Percentiles rank a stretch among this genome's conserved stretches.
phyloP scores from a whole-genome alignment of 1,140 invertebrate species.

The Scaptodrosophila lebanonensis region DNA sequence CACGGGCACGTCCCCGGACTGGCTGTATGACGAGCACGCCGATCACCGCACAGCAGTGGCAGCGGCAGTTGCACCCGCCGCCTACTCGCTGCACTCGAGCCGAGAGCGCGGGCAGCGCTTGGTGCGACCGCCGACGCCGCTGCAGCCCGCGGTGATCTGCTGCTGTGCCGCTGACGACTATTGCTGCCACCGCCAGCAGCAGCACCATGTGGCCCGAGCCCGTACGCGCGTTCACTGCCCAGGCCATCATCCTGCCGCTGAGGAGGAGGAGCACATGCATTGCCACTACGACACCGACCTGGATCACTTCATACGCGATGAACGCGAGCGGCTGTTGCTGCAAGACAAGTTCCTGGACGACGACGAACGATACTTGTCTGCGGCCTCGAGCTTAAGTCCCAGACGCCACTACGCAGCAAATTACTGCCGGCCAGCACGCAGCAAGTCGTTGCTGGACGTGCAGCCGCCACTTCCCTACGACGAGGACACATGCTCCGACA shows the following conservation, averaged over 20 bases:
- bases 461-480: constrained; percentile 66
- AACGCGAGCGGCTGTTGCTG: constrained; percentile 63
- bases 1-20: constrained; percentile 42
- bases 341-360: constrained; percentile 76
- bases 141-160: constrained; percentile 56
- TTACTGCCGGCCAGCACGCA: constrained; percentile 59
- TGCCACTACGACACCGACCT: constrained; percentile 75
- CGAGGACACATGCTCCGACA: constrained; percentile 74
- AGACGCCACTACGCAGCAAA: constrained; percentile 4
- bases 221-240: constrained; percentile 47
- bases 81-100: constrained; percentile 20
- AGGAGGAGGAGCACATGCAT: constrained; percentile 73
- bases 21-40: constrained; percentile 57
- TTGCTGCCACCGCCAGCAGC: constrained; percentile 62
- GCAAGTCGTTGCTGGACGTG: constrained; percentile 73
- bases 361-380: constrained; percentile 64
- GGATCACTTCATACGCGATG: constrained; percentile 72
- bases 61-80: constrained; percentile 5
- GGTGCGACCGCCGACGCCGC: background rate
- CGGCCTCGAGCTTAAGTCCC: constrained; percentile 26
- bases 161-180: constrained; percentile 70
- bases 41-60: constrained; percentile 38
- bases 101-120: constrained; percentile 20
- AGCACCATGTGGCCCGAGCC: constrained; percentile 12
- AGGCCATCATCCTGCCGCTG: constrained; percentile 69